phyloP scores from a whole-genome alignment of 1,140 invertebrate genomes.

The Brachionus asplanchnoidis region DNA sequence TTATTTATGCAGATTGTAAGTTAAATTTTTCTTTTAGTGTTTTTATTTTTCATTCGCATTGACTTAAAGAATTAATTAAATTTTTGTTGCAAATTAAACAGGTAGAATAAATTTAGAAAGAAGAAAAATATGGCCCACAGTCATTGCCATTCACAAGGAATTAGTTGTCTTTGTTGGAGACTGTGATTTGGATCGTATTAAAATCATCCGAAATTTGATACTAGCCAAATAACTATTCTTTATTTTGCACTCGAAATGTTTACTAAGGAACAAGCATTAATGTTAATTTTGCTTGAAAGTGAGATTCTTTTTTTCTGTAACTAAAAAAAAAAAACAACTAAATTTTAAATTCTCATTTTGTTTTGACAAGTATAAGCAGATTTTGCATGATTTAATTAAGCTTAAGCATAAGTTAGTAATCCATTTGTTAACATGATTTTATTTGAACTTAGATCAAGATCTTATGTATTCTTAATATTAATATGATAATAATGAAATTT shows the following conservation, averaged over 20 bases:
- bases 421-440: not conserved
- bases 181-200: not conserved
- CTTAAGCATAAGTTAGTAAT: not conserved
- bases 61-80: not conserved
- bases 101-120: not conserved
- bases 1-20: constrained; percentile 9
- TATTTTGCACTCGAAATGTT: not conserved
- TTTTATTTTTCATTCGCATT: not conserved
- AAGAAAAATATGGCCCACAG: not conserved
- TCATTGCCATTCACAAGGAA: not conserved
- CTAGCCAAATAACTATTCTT: not conserved
- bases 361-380: not conserved
- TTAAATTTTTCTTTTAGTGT: not conserved
- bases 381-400: not conserved
- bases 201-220: not conserved
- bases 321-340: not conserved
- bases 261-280: not conserved
- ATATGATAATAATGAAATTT: not conserved
- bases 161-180: not conserved
- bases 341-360: not conserved
- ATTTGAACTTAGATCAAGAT: not conserved
- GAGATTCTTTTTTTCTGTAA: not conserved
- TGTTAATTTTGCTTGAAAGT: not conserved
- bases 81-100: constrained; percentile 1
- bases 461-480: not conserved